Conservation (phyloP, 2,113 vertebrate species). For the Puntigrus tetrazona region DNA sequence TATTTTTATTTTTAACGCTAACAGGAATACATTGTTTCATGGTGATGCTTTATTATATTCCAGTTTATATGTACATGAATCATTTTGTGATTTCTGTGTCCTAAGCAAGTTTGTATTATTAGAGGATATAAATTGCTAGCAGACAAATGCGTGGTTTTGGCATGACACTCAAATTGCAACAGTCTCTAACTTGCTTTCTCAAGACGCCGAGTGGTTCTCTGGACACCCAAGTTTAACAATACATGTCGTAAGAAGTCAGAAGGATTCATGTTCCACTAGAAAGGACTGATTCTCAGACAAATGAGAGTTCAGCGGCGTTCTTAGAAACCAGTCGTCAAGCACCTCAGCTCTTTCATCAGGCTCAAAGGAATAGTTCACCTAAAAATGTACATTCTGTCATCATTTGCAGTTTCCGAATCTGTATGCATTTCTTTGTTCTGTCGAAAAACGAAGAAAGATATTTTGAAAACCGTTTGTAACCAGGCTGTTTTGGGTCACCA, state of each 20-base stretch:
- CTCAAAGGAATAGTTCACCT: too few species aligned
- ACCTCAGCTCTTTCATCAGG: background rate
- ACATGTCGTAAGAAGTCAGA: background rate
- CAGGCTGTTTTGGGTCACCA: too few species aligned
- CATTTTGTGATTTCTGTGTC: background rate
- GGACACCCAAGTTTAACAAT: background rate
- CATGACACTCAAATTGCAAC: too few species aligned
- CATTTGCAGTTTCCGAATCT: too few species aligned
- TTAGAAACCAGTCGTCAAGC: background rate
- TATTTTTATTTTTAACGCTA: too few species aligned
- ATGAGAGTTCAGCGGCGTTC: background rate
- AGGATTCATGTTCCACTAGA: constrained; percentile 1
- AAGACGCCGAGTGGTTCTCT: background rate
- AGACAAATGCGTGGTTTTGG: background rate
- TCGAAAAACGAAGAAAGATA: too few species aligned
- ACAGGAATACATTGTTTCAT: too few species aligned
- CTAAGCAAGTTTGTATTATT: background rate
- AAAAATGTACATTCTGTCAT: too few species aligned
- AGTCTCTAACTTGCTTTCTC: background rate
- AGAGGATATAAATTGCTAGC: background rate
- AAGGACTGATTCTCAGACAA: background rate
- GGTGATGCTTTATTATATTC: background rate
- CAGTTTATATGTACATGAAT: background rate
- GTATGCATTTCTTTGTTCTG: too few species aligned
- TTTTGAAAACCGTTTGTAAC: too few species aligned